Conservation (phyloP, 2,113 vertebrate species). For the Thryonomys swinderianus region DNA sequence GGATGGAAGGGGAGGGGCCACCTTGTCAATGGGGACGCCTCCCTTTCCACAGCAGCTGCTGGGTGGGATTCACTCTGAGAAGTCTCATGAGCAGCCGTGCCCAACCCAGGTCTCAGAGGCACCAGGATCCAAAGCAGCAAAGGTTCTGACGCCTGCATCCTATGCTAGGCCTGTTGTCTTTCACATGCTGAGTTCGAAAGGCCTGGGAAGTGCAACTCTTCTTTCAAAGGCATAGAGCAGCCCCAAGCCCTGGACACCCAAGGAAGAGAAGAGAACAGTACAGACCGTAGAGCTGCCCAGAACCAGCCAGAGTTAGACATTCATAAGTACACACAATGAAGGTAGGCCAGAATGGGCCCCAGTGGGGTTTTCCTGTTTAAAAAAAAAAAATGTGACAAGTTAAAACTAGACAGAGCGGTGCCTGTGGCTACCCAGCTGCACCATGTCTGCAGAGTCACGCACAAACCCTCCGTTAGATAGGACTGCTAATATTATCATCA, state of each 20-base stretch:
- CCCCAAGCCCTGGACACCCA: not conserved
- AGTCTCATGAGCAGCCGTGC: not conserved
- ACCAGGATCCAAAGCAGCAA: not conserved
- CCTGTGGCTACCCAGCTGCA: not conserved
- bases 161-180: too few relatives aligned
- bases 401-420: not conserved
- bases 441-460: rapidly evolving
- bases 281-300: rapidly evolving
- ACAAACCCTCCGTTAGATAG: rapidly evolving
- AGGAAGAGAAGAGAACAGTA: too few relatives aligned
- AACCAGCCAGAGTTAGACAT: not conserved
- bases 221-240: not conserved
- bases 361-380: not conserved
- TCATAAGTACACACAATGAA: not conserved
- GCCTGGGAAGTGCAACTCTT: not conserved
- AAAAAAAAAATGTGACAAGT: not conserved
- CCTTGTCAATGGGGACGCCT: rapidly evolving
- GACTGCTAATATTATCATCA: rapidly evolving
- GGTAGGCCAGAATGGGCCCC: too few relatives aligned
- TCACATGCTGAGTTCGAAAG: not conserved
- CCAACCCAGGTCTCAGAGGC: too few relatives aligned
- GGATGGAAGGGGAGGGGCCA: too few relatives aligned
- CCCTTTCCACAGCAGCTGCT: too few relatives aligned
- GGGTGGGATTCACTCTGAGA: not conserved
- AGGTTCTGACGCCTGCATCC: not conserved